A percentile compares a stretch with the other conserved stretches of the same genome.
These are phyloP conservation scores for Aporophyla nigra DNA, from an alignment of 2,888 invertebrate species.

Conservation along the genomic window DNA sequence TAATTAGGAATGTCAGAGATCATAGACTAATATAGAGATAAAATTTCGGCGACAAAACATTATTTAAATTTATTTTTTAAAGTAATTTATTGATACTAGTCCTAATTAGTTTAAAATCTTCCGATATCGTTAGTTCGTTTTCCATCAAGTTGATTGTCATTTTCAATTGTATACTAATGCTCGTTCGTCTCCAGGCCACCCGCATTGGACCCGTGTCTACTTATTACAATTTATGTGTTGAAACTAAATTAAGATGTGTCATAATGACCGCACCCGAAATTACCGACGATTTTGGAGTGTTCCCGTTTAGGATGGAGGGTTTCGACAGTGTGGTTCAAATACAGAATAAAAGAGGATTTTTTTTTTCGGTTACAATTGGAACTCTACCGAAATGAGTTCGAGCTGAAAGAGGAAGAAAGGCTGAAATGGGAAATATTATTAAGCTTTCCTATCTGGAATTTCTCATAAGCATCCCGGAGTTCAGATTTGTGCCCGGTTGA, in stretches of 20 bases:
- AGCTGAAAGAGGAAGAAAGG: too few relatives aligned
- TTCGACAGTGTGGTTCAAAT: slow-evolving; percentile 45
- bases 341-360: too few relatives aligned
- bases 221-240: slow-evolving; percentile 87
- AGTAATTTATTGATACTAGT: slow-evolving; percentile 31
- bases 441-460: too few relatives aligned
- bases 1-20: slow-evolving; percentile 41
- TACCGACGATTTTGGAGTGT: slow-evolving; percentile 71
- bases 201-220: slow-evolving; percentile 78
- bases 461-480: too few relatives aligned
- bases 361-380: too few relatives aligned
- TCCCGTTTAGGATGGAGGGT: slow-evolving; percentile 70
- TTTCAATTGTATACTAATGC: slow-evolving; percentile 60
- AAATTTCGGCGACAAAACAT: slow-evolving; percentile 17
- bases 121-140: slow-evolving; percentile 40
- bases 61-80: slow-evolving; percentile 8
- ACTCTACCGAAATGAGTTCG: too few relatives aligned
- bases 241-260: slow-evolving; percentile 89
- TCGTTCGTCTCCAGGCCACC: slow-evolving; percentile 78
- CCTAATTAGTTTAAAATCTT: slow-evolving; percentile 38
- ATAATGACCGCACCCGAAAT: slow-evolving; percentile 87
- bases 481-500: too few relatives aligned
- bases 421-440: too few relatives aligned
- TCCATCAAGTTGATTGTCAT: slow-evolving; percentile 62
- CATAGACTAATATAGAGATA: slow-evolving; percentile 45